Evolutionary conservation across 2,888 invertebrate genomes (phyloP).

Genomic region (Tethea ocularis): DNA sequence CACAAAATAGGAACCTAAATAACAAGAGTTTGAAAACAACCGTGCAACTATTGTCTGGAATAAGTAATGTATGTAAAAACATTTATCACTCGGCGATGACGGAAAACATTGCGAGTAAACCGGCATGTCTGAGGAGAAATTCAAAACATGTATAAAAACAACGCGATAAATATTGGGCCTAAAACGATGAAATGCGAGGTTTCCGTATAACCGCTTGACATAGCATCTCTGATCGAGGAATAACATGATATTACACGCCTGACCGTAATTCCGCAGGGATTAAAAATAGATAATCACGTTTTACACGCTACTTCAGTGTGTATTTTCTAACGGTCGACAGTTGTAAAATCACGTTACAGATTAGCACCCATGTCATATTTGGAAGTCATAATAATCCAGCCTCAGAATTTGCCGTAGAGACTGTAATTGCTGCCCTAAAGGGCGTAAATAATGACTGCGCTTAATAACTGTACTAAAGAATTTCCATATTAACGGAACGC

Average conservation of each 20-base stretch:
- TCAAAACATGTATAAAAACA: constrained; percentile 37
- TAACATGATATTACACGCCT: constrained; percentile 14
- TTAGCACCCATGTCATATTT: constrained; percentile 18
- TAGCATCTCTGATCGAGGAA: constrained; percentile 6
- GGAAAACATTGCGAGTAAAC: constrained; percentile 43
- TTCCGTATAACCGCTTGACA: not conserved
- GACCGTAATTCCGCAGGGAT: constrained; percentile 20
- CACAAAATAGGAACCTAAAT: too few relatives aligned
- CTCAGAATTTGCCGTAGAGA: not conserved
- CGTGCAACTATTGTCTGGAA: not conserved
- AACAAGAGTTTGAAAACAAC: too few relatives aligned
- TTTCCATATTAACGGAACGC: not conserved
- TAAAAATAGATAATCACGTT: constrained; percentile 24
- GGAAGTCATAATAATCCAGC: not conserved
- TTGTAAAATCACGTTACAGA: not conserved
- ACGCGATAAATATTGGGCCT: constrained; percentile 6
- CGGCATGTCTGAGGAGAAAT: constrained; percentile 51
- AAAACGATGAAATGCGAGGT: constrained; percentile 20
- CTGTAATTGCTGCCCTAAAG: not conserved
- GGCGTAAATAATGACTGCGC: not conserved
- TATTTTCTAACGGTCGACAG: constrained; percentile 12
- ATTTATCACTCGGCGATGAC: constrained; percentile 30
- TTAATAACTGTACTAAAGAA: not conserved
- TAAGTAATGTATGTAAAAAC: constrained; percentile 6
- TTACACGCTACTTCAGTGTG: constrained; percentile 9